Percentiles rank a stretch among this genome's conserved stretches.
phyloP scores from a whole-genome alignment of 2,113 vertebrate genomes.

The Menura novaehollandiae region DNA sequence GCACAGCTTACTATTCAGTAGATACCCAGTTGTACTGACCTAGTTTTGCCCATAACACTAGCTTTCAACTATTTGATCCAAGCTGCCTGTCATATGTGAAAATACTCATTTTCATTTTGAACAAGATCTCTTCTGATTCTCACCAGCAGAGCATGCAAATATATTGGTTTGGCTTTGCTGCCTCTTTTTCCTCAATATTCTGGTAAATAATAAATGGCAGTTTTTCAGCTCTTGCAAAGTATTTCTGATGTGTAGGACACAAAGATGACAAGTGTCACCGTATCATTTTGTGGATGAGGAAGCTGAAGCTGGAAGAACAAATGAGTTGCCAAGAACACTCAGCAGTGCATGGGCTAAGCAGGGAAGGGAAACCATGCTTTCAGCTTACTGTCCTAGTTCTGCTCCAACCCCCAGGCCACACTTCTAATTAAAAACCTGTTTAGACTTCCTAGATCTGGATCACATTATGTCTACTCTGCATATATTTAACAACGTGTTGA shows the following conservation, averaged over 20 bases:
- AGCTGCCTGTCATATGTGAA: neutral
- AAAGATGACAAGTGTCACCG: accelerated
- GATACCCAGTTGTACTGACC: conserved; percentile 45
- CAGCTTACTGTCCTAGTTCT: neutral
- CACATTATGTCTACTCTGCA: neutral
- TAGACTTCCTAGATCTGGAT: neutral
- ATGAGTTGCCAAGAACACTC: neutral
- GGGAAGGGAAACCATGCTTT: neutral
- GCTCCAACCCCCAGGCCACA: neutral
- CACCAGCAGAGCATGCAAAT: neutral
- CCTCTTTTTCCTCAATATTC: neutral
- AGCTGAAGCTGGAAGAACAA: neutral
- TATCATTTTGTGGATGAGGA: neutral
- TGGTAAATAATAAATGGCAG: neutral
- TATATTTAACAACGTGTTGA: neutral
- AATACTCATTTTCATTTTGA: neutral
- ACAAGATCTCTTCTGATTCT: neutral
- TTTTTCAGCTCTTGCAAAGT: neutral
- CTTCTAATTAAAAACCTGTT: conserved; percentile 12
- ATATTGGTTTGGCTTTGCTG: neutral
- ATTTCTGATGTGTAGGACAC: neutral
- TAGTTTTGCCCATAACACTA: conserved; percentile 19
- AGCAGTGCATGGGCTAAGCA: neutral
- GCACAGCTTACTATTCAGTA: neutral
- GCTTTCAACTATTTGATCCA: conserved; percentile 4